Evolutionary conservation across 64 coral and sea anemone species (phyloP).

Genomic region (Catalaphyllia jardinei): DNA sequence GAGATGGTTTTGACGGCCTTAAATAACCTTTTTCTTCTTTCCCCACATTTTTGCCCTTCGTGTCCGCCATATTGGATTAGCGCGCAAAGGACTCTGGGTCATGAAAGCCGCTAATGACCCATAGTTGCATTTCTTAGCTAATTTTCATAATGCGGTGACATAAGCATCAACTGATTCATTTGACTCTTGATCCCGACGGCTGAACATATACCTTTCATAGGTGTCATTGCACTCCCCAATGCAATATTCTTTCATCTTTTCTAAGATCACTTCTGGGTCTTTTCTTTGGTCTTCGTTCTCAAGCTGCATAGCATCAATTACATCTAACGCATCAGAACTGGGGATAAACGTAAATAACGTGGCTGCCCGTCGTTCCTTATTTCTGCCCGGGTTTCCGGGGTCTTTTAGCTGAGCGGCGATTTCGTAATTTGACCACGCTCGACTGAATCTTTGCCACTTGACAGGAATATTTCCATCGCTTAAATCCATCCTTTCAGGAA

Average conservation of each 20-base stretch:
- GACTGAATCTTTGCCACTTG: conserved; percentile 38
- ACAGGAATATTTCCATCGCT: neutral
- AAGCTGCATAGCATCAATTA: conserved; percentile 58
- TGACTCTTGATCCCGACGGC: too few species aligned
- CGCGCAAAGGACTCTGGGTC: too few species aligned
- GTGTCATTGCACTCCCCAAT: conserved; percentile 16
- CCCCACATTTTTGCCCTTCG: too few species aligned
- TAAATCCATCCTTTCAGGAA: neutral
- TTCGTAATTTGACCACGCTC: conserved; percentile 34
- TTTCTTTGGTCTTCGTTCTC: conserved; percentile 41
- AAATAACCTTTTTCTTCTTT: too few species aligned
- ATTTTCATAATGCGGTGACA: too few species aligned
- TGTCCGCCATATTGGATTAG: too few species aligned
- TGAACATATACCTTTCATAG: too few species aligned
- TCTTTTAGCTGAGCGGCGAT: conserved; percentile 36
- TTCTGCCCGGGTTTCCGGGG: conserved; percentile 1
- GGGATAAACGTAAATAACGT: conserved; percentile 38
- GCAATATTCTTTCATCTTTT: conserved; percentile 41
- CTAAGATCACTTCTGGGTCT: conserved; percentile 14
- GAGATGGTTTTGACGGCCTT: too few species aligned
- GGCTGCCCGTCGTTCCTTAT: conserved; percentile 22
- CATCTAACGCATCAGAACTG: conserved; percentile 44
- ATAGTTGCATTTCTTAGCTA: too few species aligned
- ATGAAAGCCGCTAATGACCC: too few species aligned
- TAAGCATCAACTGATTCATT: too few species aligned